Conservation (phyloP, 2,797 vertebrate genomes). For the Carapus acus region DNA sequence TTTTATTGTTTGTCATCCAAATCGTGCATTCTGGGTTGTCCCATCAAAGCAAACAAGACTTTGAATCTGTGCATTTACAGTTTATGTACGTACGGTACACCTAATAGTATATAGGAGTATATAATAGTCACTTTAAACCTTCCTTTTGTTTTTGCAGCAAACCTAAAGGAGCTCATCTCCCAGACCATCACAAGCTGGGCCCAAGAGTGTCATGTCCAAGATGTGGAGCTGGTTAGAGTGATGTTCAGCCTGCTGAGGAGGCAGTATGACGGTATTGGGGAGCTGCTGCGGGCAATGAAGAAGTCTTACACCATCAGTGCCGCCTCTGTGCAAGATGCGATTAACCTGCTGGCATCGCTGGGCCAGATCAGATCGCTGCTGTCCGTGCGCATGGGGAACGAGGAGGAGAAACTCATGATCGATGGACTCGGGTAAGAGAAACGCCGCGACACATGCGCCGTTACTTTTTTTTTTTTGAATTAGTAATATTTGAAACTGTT, state of each 20-base stretch:
- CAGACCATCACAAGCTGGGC: conserved; percentile 96
- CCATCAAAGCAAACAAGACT: too few relatives aligned
- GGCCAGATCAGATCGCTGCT: conserved; percentile 95
- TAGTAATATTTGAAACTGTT: neutral
- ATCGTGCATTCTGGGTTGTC: too few relatives aligned
- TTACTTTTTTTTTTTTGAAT: neutral
- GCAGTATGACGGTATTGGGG: conserved; percentile 94
- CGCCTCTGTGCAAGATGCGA: conserved; percentile 86
- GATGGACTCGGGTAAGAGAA: conserved; percentile 87
- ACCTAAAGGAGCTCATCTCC: conserved; percentile 92
- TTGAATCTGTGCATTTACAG: too few relatives aligned
- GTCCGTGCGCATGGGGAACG: conserved; percentile 93
- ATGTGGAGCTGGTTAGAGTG: conserved; percentile 85
- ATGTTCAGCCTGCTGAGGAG: conserved; percentile 93
- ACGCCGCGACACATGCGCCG: neutral
- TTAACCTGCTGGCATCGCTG: conserved; percentile 86
- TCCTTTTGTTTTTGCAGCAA: conserved; percentile 67
- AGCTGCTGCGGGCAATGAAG: conserved; percentile 86
- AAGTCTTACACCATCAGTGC: conserved; percentile 95
- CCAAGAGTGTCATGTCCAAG: conserved; percentile 90
- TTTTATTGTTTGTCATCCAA: too few relatives aligned
- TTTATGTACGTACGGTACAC: too few relatives aligned
- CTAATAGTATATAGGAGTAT: neutral
- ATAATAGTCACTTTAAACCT: neutral
- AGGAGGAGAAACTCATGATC: conserved; percentile 96